These are phyloP conservation scores for Caenorhabditis sp. DNA, from an alignment of 2,888 invertebrate species.

Conservation along the genomic window DNA sequence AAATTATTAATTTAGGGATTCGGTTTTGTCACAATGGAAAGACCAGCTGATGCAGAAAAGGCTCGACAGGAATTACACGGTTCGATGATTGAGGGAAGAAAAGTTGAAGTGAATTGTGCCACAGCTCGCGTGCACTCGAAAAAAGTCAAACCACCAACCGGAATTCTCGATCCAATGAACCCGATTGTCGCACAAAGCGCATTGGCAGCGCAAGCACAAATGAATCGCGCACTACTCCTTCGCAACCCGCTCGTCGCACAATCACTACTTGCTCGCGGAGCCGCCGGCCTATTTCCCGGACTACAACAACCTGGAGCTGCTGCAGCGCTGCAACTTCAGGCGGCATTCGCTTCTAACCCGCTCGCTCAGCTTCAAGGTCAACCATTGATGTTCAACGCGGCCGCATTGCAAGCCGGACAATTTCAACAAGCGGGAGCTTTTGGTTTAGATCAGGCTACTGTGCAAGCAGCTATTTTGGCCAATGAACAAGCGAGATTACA, in stretches of 20 bases:
- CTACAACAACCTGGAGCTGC: constrained; percentile 26
- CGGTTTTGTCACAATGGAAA: constrained; percentile 99
- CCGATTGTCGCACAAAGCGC: constrained; percentile 42
- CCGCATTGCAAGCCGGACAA: constrained; percentile 21
- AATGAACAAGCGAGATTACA: constrained; percentile 51
- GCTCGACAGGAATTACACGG: constrained; percentile 99
- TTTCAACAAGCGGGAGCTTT: constrained; percentile 27
- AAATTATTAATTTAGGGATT: constrained; percentile 91
- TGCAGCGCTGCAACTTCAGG: constrained; percentile 23
- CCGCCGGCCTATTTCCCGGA: constrained; percentile 26
- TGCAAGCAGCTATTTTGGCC: constrained; percentile 40
- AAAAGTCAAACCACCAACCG: constrained; percentile 78
- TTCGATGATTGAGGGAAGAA: constrained; percentile 99
- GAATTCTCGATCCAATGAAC: constrained; percentile 41
- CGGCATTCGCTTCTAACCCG: constrained; percentile 27
- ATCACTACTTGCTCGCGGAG: constrained; percentile 36
- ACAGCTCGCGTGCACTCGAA: constrained; percentile 99
- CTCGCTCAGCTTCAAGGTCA: constrained; percentile 44
- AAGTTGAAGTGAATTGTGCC: constrained; percentile 98
- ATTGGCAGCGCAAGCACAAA: constrained; percentile 40
- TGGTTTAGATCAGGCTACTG: constrained; percentile 25
- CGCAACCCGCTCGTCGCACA: constrained; percentile 44
- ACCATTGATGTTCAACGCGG: constrained; percentile 41
- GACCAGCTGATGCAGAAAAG: constrained; percentile 99
- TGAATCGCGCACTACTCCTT: constrained; percentile 42